phyloP scores from a whole-genome alignment of 1,140 invertebrate species.

The Euura lappo region DNA sequence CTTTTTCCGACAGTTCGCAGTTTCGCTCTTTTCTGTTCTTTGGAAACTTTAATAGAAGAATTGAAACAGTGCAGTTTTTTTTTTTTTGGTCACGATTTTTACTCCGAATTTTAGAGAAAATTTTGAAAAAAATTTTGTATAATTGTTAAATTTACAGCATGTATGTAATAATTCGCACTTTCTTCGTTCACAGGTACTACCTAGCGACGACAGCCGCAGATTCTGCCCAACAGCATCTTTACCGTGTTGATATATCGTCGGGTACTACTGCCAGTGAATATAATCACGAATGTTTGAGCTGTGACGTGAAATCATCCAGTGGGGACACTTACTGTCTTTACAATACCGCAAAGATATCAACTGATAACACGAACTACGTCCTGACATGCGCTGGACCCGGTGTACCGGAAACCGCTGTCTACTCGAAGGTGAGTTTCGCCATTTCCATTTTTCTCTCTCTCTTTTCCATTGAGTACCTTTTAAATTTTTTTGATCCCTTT shows the following conservation, averaged over 20 bases:
- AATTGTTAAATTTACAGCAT: too few species aligned
- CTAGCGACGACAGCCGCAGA: conserved; percentile 67
- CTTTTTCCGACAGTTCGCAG: too few species aligned
- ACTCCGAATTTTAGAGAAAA: too few species aligned
- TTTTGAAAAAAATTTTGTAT: too few species aligned
- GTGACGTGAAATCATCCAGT: conserved; percentile 57
- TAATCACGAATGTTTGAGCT: conserved; percentile 66
- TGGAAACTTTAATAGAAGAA: too few species aligned
- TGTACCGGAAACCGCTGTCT: conserved; percentile 64
- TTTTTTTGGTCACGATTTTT: too few species aligned
- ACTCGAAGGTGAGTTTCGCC: conserved; percentile 49
- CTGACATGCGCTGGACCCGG: conserved; percentile 79
- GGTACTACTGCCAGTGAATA: conserved; percentile 30
- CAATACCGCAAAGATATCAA: conserved; percentile 75
- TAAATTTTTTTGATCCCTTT: not conserved
- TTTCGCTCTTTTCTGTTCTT: too few species aligned
- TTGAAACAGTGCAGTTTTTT: too few species aligned
- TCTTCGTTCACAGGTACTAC: conserved; percentile 65
- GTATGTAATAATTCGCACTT: too few species aligned
- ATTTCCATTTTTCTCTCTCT: conserved; percentile 10
- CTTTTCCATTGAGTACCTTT: conserved; percentile 10
- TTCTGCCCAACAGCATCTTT: conserved; percentile 69
- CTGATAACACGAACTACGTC: conserved; percentile 69
- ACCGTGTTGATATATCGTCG: conserved; percentile 53
- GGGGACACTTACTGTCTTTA: conserved; percentile 68